Evolutionary conservation across 1,140 invertebrate genomes (phyloP).

Genomic region (Oncopodura yosiiana): DNA sequence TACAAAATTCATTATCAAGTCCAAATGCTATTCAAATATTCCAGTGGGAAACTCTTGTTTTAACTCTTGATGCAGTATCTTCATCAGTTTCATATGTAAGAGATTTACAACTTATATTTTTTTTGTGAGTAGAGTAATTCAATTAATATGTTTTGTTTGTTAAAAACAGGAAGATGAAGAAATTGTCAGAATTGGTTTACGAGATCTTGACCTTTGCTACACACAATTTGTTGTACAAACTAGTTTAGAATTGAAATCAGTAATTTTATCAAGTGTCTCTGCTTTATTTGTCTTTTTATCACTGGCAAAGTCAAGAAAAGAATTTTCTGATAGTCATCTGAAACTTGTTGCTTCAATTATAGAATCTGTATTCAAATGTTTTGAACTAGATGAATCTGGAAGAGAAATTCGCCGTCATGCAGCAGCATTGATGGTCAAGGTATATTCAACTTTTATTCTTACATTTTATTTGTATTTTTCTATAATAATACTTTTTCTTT

Average conservation of each 20-base stretch:
- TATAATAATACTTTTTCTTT: too few species aligned
- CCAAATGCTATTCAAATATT: conserved; percentile 13
- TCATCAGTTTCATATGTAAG: conserved; percentile 26
- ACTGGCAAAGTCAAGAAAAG: not conserved
- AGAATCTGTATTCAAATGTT: conserved; percentile 20
- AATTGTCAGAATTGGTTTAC: conserved; percentile 18
- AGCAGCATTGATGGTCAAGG: conserved; percentile 26
- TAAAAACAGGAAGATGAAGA: conserved; percentile 22
- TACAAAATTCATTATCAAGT: conserved; percentile 14
- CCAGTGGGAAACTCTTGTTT: conserved; percentile 26
- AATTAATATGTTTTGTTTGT: not conserved
- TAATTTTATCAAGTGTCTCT: conserved; percentile 27
- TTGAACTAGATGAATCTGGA: conserved; percentile 10
- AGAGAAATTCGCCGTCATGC: conserved; percentile 26
- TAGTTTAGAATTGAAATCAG: conserved; percentile 23
- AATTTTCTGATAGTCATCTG: conserved; percentile 6
- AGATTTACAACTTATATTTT: not conserved
- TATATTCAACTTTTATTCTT: not conserved
- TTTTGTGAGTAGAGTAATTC: not conserved
- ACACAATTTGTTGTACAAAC: conserved; percentile 16
- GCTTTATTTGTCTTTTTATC: conserved; percentile 26
- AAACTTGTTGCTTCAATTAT: conserved; percentile 23
- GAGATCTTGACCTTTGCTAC: conserved; percentile 17
- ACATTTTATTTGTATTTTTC: too few species aligned
- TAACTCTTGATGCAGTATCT: conserved; percentile 22